Evolutionary conservation across 2,888 invertebrate genomes (phyloP).

Genomic region (Cheiracanthium punctorium): DNA sequence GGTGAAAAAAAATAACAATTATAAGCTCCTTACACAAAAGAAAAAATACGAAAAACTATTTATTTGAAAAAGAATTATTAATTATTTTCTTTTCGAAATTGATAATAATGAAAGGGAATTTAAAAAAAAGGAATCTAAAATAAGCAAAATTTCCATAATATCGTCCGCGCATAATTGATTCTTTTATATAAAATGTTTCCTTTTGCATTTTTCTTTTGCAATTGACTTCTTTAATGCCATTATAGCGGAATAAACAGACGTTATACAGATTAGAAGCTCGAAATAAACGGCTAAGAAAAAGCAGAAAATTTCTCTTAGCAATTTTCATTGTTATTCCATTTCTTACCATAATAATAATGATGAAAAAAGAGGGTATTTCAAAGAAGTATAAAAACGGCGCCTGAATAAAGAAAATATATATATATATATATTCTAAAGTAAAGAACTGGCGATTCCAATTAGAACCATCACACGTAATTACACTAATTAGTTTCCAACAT

Average conservation of each 20-base stretch:
- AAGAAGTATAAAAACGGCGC: neutral
- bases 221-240: conserved; percentile 18
- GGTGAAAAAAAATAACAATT: too few relatives aligned
- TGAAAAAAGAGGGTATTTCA: neutral
- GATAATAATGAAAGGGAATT: conserved; percentile 6
- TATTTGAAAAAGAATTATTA: conserved; percentile 10
- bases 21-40: too few relatives aligned
- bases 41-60: neutral
- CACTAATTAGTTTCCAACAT: conserved; percentile 58
- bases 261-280: neutral
- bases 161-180: conserved; percentile 2
- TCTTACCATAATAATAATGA: neutral
- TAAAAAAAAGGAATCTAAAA: neutral
- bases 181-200: neutral
- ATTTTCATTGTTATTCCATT: conserved; percentile 13
- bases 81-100: neutral
- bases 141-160: conserved; percentile 12
- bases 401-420: conserved; percentile 27
- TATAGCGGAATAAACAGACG: neutral
- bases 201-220: conserved; percentile 1
- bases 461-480: conserved; percentile 65
- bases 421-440: too few relatives aligned
- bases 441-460: conserved; percentile 62
- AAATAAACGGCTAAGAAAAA: neutral
- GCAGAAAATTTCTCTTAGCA: conserved; percentile 7